A percentile compares a stretch with the other conserved stretches of the same genome.
These are phyloP conservation scores for Caenorhabditis brenneri DNA, from an alignment of 1,140 invertebrate genomes.

Conservation along the genomic window DNA sequence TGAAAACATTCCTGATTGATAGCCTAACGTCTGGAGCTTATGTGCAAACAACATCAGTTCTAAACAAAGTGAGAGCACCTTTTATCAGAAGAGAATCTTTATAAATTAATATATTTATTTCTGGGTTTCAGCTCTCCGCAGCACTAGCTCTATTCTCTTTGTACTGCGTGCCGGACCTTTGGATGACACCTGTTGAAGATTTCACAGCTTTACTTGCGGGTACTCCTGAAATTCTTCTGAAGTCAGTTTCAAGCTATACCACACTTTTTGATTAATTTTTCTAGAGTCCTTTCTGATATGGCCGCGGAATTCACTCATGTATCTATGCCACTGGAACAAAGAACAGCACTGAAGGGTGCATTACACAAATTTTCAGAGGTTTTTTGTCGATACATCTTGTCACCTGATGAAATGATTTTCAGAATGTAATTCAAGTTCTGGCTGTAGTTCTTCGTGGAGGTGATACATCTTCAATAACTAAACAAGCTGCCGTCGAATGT, in stretches of 20 bases:
- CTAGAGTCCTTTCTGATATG: slow-evolving; percentile 18
- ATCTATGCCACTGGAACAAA: neutral
- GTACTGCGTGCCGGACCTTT: neutral
- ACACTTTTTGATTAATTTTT: neutral
- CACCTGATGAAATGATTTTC: too few relatives aligned
- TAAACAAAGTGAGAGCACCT: neutral
- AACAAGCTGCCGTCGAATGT: slow-evolving; percentile 8
- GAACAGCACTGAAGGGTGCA: neutral
- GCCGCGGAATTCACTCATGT: neutral
- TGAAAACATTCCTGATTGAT: slow-evolving; percentile 17
- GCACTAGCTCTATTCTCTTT: neutral
- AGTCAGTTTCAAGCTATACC: neutral
- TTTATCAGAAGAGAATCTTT: too few relatives aligned
- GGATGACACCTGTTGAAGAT: slow-evolving; percentile 16
- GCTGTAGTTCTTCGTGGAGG: slow-evolving; percentile 9
- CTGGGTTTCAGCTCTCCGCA: neutral
- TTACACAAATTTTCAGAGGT: neutral
- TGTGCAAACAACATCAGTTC: neutral
- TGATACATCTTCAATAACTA: slow-evolving; percentile 4
- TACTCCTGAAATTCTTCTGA: neutral
- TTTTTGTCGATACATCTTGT: too few relatives aligned
- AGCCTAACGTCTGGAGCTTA: neutral
- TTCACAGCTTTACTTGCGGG: neutral
- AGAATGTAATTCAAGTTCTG: neutral
- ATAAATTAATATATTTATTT: neutral